Evolutionary conservation across 2,113 vertebrate genomes (phyloP).

Genomic region (Opisthocomus hoazin): DNA sequence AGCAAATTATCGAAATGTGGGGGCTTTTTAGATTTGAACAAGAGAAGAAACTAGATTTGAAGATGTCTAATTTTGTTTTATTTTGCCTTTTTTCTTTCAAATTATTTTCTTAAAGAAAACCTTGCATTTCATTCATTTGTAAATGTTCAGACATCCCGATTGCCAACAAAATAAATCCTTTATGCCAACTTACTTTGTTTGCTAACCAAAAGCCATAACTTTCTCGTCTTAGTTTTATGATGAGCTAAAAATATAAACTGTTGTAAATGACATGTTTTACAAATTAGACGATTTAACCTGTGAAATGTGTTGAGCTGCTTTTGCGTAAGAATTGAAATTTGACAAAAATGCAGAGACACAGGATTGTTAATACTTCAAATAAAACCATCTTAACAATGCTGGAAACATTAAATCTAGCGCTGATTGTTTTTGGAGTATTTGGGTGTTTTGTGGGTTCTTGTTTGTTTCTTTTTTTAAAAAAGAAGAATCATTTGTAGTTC

Average conservation of each 20-base stretch:
- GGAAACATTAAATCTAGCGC: not conserved
- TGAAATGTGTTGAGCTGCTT: not conserved
- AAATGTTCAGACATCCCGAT: not conserved
- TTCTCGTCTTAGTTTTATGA: not conserved
- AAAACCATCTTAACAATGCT: not conserved
- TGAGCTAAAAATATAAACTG: not conserved
- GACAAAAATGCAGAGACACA: not conserved
- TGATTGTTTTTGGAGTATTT: not conserved
- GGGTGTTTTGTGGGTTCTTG: not conserved
- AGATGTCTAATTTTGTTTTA: not conserved
- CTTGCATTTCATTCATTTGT: not conserved
- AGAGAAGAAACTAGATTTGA: not conserved
- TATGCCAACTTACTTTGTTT: not conserved
- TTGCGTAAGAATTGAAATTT: not conserved
- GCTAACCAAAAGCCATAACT: not conserved
- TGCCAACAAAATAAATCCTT: not conserved
- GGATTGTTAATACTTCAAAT: not conserved
- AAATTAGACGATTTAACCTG: not conserved
- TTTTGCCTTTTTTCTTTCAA: not conserved
- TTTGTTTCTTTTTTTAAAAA: not conserved
- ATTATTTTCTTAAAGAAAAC: not conserved
- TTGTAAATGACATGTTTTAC: rapidly evolving
- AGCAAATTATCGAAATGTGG: not conserved
- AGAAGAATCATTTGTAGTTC: not conserved
- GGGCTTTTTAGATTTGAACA: rapidly evolving